phyloP scores from a whole-genome alignment of 2,113 vertebrate genomes.

The Nothobranchius furzeri region DNA sequence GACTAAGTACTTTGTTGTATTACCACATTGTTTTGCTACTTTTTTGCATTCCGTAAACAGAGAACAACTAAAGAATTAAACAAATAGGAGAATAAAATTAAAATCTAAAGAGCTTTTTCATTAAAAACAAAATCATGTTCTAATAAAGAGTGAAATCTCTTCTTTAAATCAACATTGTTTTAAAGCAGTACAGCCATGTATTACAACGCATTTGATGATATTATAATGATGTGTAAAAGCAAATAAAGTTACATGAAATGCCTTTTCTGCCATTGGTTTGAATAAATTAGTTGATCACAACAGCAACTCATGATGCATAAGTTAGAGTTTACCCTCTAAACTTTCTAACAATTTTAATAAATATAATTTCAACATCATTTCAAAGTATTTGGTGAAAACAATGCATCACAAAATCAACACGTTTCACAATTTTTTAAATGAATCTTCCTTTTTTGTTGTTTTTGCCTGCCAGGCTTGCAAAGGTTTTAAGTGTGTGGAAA shows the following conservation, averaged over 20 bases:
- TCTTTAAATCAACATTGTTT: too few relatives aligned
- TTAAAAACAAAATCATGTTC: slow-evolving; percentile 19
- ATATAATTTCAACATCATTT: not conserved
- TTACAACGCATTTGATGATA: slow-evolving; percentile 7
- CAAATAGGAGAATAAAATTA: slow-evolving; percentile 57
- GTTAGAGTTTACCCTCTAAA: too few relatives aligned
- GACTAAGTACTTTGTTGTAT: slow-evolving; percentile 46
- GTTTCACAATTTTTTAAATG: not conserved
- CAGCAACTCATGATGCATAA: too few relatives aligned
- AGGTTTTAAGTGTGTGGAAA: too few relatives aligned
- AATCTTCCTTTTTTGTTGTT: not conserved
- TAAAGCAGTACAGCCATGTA: too few relatives aligned
- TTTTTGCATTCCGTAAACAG: slow-evolving; percentile 44
- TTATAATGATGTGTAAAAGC: too few relatives aligned
- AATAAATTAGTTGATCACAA: too few relatives aligned
- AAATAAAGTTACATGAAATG: not conserved
- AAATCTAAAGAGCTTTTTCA: slow-evolving; percentile 43
- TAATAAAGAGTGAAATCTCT: not conserved
- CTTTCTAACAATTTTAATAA: too few relatives aligned
- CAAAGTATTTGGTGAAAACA: not conserved
- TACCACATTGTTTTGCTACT: slow-evolving; percentile 54
- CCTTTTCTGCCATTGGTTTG: not conserved
- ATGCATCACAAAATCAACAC: not conserved
- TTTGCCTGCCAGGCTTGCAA: not conserved
- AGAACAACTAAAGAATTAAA: slow-evolving; percentile 57